Conservation (phyloP, 64 coral and sea anemone genomes). For the Pachyseris speciosa region DNA sequence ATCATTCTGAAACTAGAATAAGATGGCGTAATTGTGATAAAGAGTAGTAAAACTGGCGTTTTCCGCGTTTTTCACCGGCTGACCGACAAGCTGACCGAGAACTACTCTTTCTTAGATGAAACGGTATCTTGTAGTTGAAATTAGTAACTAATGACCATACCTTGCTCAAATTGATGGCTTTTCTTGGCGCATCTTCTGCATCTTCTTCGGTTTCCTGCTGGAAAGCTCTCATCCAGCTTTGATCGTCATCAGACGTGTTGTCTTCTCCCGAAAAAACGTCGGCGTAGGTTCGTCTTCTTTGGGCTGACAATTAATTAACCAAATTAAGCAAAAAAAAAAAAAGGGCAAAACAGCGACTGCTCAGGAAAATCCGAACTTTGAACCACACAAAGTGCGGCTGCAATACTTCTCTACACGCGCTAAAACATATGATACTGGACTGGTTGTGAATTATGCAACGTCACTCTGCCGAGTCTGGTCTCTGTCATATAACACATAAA, state of each 20-base stretch:
- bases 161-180: neutral
- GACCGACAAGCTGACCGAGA: neutral
- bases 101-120: neutral
- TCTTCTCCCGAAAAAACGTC: neutral
- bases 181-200: neutral
- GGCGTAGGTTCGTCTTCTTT: neutral
- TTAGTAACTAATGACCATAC: neutral
- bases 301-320: neutral
- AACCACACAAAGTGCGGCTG: neutral
- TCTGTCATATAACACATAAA: neutral
- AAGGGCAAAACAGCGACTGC: neutral
- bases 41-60: too few relatives aligned
- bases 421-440: neutral
- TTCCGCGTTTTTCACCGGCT: neutral
- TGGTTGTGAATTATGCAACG: neutral
- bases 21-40: neutral
- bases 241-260: neutral
- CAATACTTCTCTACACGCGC: neutral
- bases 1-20: slow-evolving; percentile 18
- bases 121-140: neutral
- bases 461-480: neutral
- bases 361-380: neutral
- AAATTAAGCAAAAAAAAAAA: neutral
- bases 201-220: neutral
- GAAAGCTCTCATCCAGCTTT: neutral